Conservation (phyloP, 2,113 vertebrate species). For the Chlorocebus sabaeus region DNA sequence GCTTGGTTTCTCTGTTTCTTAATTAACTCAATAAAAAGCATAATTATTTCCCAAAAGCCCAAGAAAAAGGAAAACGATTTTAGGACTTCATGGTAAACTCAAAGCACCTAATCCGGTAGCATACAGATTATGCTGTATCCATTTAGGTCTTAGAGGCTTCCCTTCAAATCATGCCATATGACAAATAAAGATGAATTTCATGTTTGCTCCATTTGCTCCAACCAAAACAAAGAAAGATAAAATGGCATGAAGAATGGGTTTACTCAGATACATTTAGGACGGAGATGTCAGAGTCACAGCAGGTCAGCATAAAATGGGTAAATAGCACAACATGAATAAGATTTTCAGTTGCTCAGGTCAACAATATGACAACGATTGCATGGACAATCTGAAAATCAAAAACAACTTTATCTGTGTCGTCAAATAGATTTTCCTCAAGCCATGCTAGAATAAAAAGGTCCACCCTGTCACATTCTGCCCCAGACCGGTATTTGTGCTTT, state of each 20-base stretch:
- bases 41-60: background rate
- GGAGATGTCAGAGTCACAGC: background rate
- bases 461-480: background rate
- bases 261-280: background rate
- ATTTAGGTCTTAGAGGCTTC: background rate
- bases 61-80: background rate
- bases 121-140: background rate
- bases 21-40: conserved; percentile 22
- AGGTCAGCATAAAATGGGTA: background rate
- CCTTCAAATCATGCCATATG: background rate
- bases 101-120: background rate
- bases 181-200: conserved; percentile 23
- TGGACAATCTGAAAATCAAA: background rate
- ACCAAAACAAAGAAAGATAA: conserved; percentile 32
- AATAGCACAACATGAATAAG: background rate
- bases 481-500: background rate
- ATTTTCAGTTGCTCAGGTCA: background rate
- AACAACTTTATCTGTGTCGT: background rate
- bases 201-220: background rate
- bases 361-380: background rate
- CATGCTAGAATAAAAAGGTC: background rate
- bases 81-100: background rate
- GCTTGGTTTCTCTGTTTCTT: conserved; percentile 5
- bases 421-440: background rate
- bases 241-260: background rate